Conservation (phyloP, 2,113 vertebrate species). For the Abramis brama region DNA sequence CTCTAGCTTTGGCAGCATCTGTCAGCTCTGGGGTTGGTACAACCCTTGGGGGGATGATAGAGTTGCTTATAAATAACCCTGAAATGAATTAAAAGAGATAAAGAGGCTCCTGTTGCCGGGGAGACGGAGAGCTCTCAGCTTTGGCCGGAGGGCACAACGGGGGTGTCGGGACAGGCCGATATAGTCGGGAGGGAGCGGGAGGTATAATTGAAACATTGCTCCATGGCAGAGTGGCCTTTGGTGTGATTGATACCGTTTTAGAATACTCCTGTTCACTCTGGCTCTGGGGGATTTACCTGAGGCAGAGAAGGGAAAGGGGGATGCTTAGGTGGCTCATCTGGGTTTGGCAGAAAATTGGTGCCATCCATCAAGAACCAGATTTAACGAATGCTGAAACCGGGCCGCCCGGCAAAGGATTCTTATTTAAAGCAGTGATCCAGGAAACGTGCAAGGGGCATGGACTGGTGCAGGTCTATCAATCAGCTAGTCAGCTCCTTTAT, state of each 20-base stretch:
- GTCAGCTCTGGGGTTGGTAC: slow-evolving; percentile 59
- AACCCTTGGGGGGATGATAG: slow-evolving; percentile 53
- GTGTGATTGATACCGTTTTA: slow-evolving; percentile 79
- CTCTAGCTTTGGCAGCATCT: slow-evolving; percentile 55
- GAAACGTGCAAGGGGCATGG: slow-evolving; percentile 72
- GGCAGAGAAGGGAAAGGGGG: slow-evolving; percentile 64
- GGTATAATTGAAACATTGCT: slow-evolving; percentile 75
- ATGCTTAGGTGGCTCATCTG: slow-evolving; percentile 75
- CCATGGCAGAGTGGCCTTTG: slow-evolving; percentile 55
- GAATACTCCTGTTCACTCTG: slow-evolving; percentile 70
- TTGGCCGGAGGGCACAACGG: slow-evolving; percentile 30
- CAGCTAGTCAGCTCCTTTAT: slow-evolving; percentile 81
- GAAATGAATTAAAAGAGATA: slow-evolving; percentile 55
- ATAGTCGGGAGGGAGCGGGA: slow-evolving; percentile 45
- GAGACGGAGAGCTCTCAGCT: slow-evolving; percentile 30
- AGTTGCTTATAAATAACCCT: slow-evolving; percentile 61
- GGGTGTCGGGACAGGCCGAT: slow-evolving; percentile 53
- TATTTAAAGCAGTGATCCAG: slow-evolving; percentile 73
- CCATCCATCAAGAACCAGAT: slow-evolving; percentile 79
- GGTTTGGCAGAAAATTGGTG: slow-evolving; percentile 79
- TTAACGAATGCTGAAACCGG: slow-evolving; percentile 75
- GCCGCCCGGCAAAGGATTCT: slow-evolving; percentile 73
- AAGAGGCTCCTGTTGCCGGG: slow-evolving; percentile 53
- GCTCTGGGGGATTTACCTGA: slow-evolving; percentile 72
- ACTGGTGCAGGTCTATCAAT: slow-evolving; percentile 80